phyloP scores from a whole-genome alignment of 2,113 vertebrate genomes.

The Panurus biarmicus region DNA sequence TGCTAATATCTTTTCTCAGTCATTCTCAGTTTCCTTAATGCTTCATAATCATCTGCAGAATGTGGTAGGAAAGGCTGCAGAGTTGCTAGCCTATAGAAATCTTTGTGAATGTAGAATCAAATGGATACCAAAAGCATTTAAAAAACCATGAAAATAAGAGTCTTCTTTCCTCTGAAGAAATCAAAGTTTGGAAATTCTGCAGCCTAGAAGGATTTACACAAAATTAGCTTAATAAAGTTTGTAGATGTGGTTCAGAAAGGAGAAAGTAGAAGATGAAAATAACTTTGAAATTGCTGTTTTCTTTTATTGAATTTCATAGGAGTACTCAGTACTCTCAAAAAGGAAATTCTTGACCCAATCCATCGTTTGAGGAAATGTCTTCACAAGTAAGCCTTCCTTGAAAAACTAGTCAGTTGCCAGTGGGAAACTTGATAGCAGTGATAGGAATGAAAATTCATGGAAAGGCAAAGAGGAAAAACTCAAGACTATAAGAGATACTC shows the following conservation, averaged over 20 bases:
- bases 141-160: background rate
- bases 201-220: background rate
- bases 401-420: background rate
- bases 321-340: background rate
- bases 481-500: background rate
- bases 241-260: background rate
- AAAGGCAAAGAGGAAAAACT: background rate
- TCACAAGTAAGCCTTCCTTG: background rate
- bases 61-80: background rate
- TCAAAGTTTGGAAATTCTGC: background rate
- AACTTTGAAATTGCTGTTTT: background rate
- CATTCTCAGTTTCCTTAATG: background rate
- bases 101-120: background rate
- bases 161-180: background rate
- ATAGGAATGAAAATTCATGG: background rate
- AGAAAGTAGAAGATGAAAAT: background rate
- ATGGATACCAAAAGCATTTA: background rate
- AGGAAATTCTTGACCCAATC: background rate
- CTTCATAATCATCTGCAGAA: background rate
- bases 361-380: background rate
- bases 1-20: background rate
- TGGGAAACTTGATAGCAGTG: background rate
- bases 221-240: background rate
- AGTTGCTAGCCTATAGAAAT: background rate
- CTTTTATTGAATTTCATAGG: background rate